phyloP scores from a whole-genome alignment of 2,888 invertebrate species.

The Idaea aversata region DNA sequence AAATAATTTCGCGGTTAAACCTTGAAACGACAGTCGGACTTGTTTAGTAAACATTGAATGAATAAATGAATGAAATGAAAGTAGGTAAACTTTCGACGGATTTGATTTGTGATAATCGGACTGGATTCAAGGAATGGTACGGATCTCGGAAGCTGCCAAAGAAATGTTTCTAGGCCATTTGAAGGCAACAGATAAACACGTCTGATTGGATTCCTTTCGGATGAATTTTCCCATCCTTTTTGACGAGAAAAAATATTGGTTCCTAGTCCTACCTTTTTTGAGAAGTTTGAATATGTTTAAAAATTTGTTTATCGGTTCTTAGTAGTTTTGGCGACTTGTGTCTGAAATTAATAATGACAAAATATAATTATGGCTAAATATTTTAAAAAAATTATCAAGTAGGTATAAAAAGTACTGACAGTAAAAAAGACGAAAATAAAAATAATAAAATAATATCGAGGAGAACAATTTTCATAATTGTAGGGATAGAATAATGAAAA shows the following conservation, averaged over 20 bases:
- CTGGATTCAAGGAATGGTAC: slow-evolving; percentile 3
- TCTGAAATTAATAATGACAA: no score
- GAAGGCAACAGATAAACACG: slow-evolving; percentile 1
- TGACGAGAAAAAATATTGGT: neutral
- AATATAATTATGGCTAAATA: no score
- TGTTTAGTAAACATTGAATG: slow-evolving; percentile 59
- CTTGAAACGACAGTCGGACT: slow-evolving; percentile 36
- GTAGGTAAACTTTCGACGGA: slow-evolving; percentile 20
- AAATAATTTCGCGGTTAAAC: slow-evolving; percentile 46
- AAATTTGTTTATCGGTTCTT: neutral
- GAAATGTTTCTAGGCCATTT: neutral
- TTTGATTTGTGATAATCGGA: slow-evolving; percentile 29
- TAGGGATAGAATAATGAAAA: no score
- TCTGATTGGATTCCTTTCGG: neutral
- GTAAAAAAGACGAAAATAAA: no score
- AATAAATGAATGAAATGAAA: slow-evolving; percentile 53
- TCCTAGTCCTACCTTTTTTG: neutral
- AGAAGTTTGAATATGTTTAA: neutral
- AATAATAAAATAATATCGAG: neutral
- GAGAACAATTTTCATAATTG: no score
- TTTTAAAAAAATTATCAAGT: no score
- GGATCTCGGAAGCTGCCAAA: neutral
- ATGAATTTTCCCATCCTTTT: neutral
- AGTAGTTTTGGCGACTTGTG: no score
- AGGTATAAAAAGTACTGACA: no score